Base-by-base conservation (phyloP, 2,113 vertebrate genomes). In the Ochotona princeps region DNA sequence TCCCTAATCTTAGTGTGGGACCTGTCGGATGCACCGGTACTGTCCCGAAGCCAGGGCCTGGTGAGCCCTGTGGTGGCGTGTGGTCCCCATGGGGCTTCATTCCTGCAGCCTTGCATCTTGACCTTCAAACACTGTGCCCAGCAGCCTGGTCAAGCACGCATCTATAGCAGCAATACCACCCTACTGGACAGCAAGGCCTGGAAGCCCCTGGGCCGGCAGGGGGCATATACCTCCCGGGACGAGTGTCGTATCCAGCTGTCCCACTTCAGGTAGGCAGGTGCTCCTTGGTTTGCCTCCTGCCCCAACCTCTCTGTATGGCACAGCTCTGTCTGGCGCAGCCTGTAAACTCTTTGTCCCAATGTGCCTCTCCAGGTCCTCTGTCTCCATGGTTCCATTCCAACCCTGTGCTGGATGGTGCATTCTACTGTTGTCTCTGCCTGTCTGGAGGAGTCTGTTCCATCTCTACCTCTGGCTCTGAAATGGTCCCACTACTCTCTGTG, bases 51-150 rank as follows among this genome's bases (percentile, higher is more conserved):
- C 67, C 97, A 97, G 94, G 97, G 82, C 0, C 85, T 96, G 38
- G 95, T 97, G 92, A 97, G 97, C 93, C 97, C 97, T 0, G 95
- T 97, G 85, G 97, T 97, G 93, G 96, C 96, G 0, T 97, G 97
- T 15, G 87, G 94, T 11, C 96, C 96, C 65, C 96, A 97, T 0
- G 96, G 97, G 76, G 89, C 95, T 89, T 92, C 95, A 51, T 97
- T 97, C 83, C 87, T 96, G 93, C 95, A 96, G 70, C 96, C 96
- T n/a, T 97, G 97, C 66, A 95, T 78, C 32, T 96, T 97, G 75
- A 94, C 89, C 0, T 97, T 97, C 94, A 97, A 97, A 67, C 97
- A 97, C 94, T 97, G 96, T 7, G 95, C 97, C 47, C 95, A 96
- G 82, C 83, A 90, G 78, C 93, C 92, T 18, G 15, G 85, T 57